Evolutionary conservation across 2,113 vertebrate species (phyloP).

Genomic region (Rhineura floridana): DNA sequence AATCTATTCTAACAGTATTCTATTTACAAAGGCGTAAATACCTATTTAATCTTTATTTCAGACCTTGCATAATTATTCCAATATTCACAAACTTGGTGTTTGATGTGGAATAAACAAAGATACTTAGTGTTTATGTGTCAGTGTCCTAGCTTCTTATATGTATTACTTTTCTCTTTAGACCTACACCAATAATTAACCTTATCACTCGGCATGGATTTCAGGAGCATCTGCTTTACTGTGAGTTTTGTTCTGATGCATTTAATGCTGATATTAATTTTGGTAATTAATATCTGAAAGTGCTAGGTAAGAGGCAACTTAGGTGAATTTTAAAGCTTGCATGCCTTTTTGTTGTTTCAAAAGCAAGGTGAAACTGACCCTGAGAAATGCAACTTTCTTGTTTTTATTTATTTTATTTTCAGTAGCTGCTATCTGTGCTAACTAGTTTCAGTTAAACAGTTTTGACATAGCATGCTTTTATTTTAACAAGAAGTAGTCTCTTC

Average conservation of each 20-base stretch:
- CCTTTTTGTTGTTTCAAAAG: neutral
- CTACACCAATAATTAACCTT: conserved; percentile 88
- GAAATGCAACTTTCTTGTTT: neutral
- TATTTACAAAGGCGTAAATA: neutral
- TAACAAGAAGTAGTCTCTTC: neutral
- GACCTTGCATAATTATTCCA: neutral
- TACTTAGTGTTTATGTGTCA: neutral
- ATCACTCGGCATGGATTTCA: conserved; percentile 91
- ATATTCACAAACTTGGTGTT: neutral
- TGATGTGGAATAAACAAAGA: neutral
- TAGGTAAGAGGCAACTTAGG: neutral
- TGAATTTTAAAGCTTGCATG: neutral
- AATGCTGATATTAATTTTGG: conserved; percentile 6
- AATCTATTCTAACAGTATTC: neutral
- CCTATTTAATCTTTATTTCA: neutral
- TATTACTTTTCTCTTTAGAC: conserved; percentile 75
- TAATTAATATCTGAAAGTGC: neutral
- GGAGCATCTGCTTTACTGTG: conserved; percentile 96
- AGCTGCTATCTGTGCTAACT: neutral
- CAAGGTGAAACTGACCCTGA: neutral
- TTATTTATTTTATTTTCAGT: neutral
- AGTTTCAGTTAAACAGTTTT: conserved; percentile 21
- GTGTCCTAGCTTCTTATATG: conserved; percentile 21
- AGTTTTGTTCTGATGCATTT: conserved; percentile 73
- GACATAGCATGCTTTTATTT: neutral